Conservation (phyloP, 2,113 vertebrate genomes). For the Natator depressus region DNA sequence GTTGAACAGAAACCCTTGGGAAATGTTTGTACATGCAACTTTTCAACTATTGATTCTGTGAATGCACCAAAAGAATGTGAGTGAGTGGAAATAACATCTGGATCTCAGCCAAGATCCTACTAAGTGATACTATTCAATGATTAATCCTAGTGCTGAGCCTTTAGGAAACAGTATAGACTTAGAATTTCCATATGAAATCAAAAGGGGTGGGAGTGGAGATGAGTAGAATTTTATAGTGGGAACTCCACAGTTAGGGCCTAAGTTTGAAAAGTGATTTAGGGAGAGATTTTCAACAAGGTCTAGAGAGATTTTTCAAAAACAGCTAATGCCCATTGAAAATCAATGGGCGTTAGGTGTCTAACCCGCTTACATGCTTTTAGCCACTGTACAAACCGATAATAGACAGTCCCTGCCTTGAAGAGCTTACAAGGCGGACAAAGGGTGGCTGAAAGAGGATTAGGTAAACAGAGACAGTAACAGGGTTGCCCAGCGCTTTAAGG, state of each 20-base stretch:
- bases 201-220: conserved; percentile 15
- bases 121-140: neutral
- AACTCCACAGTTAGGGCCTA: neutral
- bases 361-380: neutral
- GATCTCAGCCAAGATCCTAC: conserved; percentile 16
- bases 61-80: neutral
- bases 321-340: neutral
- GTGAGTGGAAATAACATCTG: conserved; percentile 24
- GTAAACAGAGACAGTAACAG: neutral
- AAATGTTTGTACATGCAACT: neutral
- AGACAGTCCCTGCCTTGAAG: neutral
- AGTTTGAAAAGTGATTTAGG: conserved; percentile 4
- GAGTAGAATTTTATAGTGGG: neutral
- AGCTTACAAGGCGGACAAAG: neutral
- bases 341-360: neutral
- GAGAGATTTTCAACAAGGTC: neutral
- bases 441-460: neutral
- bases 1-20: neutral
- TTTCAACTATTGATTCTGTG: neutral
- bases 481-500: too few relatives aligned
- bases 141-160: conserved; percentile 12
- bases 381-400: neutral
- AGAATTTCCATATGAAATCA: conserved; percentile 29
- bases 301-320: neutral
- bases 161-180: neutral